Conservation (phyloP, 2,113 vertebrate species). For the Octodon degus region DNA sequence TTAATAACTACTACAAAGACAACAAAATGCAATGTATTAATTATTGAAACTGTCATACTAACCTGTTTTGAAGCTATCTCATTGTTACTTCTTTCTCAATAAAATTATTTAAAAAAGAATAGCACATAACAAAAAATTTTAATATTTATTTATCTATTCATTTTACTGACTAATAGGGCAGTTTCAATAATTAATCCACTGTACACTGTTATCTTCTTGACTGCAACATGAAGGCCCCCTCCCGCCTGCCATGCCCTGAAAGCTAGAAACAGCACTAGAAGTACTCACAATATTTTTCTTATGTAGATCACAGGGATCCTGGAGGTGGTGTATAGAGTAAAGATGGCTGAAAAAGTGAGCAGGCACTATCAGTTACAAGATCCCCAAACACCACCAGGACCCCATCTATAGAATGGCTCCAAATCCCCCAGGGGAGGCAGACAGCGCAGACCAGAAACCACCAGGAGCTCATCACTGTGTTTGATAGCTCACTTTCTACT, state of each 20-base stretch:
- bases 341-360: neutral
- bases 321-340: neutral
- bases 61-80: no score
- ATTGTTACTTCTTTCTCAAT: no score
- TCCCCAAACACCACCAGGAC: neutral
- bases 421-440: neutral
- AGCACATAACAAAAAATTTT: no score
- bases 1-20: no score
- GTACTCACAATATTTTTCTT: neutral
- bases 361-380: neutral
- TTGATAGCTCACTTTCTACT: neutral
- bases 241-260: accelerated
- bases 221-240: neutral
- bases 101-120: no score
- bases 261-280: neutral
- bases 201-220: neutral
- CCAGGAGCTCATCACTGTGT: neutral
- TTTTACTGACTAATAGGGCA: no score
- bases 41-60: no score
- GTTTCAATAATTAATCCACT: no score
- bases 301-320: neutral
- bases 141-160: no score
- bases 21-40: no score
- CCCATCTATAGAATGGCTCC: neutral
- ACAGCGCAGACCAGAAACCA: accelerated